Conservation (phyloP, 2,113 vertebrate genomes). For the Zingel zingel region DNA sequence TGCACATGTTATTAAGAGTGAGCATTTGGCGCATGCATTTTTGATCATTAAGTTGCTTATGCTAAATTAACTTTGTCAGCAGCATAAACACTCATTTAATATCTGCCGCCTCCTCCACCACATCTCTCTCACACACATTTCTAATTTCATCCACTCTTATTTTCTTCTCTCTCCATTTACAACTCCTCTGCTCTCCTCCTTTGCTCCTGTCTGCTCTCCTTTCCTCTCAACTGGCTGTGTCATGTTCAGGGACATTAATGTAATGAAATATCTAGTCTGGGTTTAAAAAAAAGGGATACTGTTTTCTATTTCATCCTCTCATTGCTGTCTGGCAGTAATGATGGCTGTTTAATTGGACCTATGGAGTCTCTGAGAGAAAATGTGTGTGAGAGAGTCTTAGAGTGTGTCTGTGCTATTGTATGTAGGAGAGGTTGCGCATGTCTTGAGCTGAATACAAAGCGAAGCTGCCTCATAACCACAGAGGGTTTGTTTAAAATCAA, state of each 20-base stretch:
- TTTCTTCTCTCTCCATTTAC: neutral
- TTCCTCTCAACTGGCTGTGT: conserved; percentile 10
- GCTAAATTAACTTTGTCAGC: conserved; percentile 44
- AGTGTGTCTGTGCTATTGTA: conserved; percentile 52
- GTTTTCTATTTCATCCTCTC: conserved; percentile 63
- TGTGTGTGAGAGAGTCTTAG: conserved; percentile 6
- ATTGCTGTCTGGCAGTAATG: conserved; percentile 74
- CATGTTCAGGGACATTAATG: conserved; percentile 46
- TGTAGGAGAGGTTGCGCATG: conserved; percentile 37
- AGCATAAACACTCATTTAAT: conserved; percentile 48
- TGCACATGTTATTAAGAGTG: conserved; percentile 5
- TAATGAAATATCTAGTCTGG: conserved; percentile 38
- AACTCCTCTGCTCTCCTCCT: neutral
- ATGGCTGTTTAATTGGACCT: conserved; percentile 74
- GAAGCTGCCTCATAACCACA: conserved; percentile 40
- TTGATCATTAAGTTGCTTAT: conserved; percentile 37
- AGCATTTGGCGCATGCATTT: conserved; percentile 16
- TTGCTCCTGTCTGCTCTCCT: conserved; percentile 5
- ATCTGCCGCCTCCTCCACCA: conserved; percentile 8
- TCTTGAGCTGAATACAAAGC: conserved; percentile 66
- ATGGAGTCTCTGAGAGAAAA: conserved; percentile 56
- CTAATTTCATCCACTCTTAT: neutral
- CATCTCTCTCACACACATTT: conserved; percentile 11
- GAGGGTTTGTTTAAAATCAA: conserved; percentile 49
- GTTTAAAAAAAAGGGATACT: conserved; percentile 49